phyloP scores from a whole-genome alignment of 2,113 vertebrate species.

The Phalacrocorax pelagicus region DNA sequence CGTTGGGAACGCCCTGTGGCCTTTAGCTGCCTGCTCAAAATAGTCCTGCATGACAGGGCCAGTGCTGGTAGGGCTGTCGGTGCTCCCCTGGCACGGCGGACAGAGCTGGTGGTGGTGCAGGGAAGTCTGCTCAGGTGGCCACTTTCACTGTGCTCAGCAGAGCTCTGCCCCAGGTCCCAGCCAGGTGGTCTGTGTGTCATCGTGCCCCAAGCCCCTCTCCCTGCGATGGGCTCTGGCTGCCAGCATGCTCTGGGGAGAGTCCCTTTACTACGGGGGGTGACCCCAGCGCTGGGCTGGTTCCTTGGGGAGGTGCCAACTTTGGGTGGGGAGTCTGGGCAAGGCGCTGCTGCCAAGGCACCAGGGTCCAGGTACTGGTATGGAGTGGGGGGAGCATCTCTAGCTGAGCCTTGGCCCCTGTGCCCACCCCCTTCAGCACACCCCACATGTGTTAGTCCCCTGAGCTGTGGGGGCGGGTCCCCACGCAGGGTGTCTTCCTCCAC shows the following conservation, averaged over 20 bases:
- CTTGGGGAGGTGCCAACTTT: not conserved
- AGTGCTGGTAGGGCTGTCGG: not conserved
- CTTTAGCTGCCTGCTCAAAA: conserved; percentile 49
- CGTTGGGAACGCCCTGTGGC: not conserved
- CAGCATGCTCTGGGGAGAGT: not conserved
- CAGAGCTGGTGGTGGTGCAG: fast-evolving
- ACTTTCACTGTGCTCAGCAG: not conserved
- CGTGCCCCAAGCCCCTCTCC: not conserved
- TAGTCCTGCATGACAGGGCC: not conserved
- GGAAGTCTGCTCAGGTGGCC: not conserved
- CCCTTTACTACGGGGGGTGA: not conserved
- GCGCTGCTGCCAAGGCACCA: not conserved
- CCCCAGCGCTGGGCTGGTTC: not conserved
- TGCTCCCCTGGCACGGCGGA: not conserved
- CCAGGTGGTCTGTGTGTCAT: not conserved
- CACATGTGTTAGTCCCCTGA: not conserved
- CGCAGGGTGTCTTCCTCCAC: fast-evolving
- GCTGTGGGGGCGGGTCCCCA: not conserved
- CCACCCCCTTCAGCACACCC: fast-evolving
- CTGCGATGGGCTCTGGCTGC: not conserved
- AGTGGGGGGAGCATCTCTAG: not conserved
- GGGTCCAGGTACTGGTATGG: fast-evolving
- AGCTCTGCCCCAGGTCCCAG: not conserved
- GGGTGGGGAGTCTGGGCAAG: not conserved
- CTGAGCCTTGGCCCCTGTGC: fast-evolving